Conservation (phyloP, 2,113 vertebrate genomes). For the Triplophysa tibetana region DNA sequence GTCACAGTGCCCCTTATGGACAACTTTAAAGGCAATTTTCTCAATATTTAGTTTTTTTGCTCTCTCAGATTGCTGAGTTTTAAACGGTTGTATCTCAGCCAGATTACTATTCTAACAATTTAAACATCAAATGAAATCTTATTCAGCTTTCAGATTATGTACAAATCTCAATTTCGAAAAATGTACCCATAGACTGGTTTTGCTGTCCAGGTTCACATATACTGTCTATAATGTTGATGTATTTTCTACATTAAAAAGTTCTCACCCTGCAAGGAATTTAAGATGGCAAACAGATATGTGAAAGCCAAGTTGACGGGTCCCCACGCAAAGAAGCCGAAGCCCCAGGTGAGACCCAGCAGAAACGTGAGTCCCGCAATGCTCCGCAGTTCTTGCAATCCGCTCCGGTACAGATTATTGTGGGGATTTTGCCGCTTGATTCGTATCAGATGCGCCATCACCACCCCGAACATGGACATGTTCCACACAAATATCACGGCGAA, state of each 20-base stretch:
- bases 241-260: not conserved
- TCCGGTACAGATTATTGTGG: slow-evolving; percentile 83
- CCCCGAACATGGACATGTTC: slow-evolving; percentile 89
- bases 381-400: slow-evolving; percentile 81
- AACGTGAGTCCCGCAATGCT: slow-evolving; percentile 86
- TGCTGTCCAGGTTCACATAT: not conserved
- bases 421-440: slow-evolving; percentile 94
- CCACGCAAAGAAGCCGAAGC: slow-evolving; percentile 93
- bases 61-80: too few relatives aligned
- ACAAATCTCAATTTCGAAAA: too few relatives aligned
- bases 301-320: slow-evolving; percentile 83
- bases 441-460: slow-evolving; percentile 90
- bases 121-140: too few relatives aligned
- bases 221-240: not conserved
- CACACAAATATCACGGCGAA: slow-evolving; percentile 84
- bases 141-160: too few relatives aligned
- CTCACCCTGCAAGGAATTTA: slow-evolving; percentile 93
- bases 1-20: too few relatives aligned
- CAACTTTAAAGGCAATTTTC: too few relatives aligned
- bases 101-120: too few relatives aligned
- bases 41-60: too few relatives aligned
- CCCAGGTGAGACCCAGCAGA: slow-evolving; percentile 95
- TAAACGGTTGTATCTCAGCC: too few relatives aligned
- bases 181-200: too few relatives aligned
- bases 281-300: slow-evolving; percentile 91